Evolutionary conservation across 2,888 invertebrate species (phyloP), one percentile per base, ranked within the genome.

Genomic region (Gari tellinella): DNA sequence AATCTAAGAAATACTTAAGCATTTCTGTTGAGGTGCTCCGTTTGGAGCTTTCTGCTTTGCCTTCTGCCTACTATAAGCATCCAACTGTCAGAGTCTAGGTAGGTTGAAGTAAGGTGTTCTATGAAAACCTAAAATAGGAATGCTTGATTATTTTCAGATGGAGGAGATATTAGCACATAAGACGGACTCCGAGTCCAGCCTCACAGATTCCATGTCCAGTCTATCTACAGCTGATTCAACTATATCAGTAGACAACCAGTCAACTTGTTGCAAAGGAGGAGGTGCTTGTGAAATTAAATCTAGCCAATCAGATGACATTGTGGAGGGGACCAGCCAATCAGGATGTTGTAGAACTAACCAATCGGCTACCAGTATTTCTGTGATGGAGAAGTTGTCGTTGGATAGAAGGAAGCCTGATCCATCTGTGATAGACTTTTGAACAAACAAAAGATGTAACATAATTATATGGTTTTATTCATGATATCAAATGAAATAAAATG

Each of bases 131-230:
- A n/a, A n/a, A n/a, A n/a, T n/a, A n/a, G n/a, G n/a, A n/a, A n/a
- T n/a, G n/a, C n/a, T n/a, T n/a, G n/a, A n/a, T n/a, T n/a, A n/a
- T 51, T 65, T 78, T 67, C 68, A 78, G 74, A 74, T 78, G 78
- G 64, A 66, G 25, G 51, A 57, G 38, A 46, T 78, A 46, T 53
- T 74, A 23, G 37, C 67, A 14, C 46, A 67, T 15, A 57, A 31
- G 12, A 48, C 19, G 4, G 63, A 63, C n/a, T 19, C 45, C 14
- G 52, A 46, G 19, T 58, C 64, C 21, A 46, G 38, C 5, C 38
- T 48, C 23, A 55, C 64, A 21, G 40, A 45, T 41, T 55, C 55
- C n/a, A 14, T 45, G 21, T 62, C 62, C 17, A 45, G 49, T 17
- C 40, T 62, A 8, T 62, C 62, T 26, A 21, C 52, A 31, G 46